Evolutionary conservation across 2,113 vertebrate genomes (phyloP).

Genomic region (Archilochus colubris): DNA sequence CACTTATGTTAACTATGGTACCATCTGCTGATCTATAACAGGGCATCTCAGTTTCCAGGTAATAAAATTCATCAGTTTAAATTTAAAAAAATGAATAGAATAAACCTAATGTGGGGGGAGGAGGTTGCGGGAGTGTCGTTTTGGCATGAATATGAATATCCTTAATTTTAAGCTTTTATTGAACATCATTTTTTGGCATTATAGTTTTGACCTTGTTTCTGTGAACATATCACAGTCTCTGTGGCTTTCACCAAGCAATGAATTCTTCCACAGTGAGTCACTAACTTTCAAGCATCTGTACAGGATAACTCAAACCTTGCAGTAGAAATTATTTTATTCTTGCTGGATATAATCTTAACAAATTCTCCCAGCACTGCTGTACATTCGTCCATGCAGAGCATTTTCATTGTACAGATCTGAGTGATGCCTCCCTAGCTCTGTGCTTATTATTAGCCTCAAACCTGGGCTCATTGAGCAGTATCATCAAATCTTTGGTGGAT

Average conservation of each 20-base stretch:
- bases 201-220: constrained; percentile 32
- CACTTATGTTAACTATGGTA: neutral
- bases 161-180: neutral
- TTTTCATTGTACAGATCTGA: neutral
- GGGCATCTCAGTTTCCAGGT: neutral
- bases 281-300: neutral
- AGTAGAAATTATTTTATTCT: neutral
- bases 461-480: neutral
- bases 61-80: neutral
- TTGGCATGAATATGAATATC: neutral
- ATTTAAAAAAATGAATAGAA: neutral
- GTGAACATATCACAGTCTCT: neutral
- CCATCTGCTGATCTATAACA: constrained; percentile 23
- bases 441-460: neutral
- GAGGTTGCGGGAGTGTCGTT: accelerated
- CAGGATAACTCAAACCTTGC: neutral
- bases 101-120: accelerated
- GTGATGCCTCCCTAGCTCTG: neutral
- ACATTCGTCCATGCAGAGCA: accelerated
- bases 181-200: neutral
- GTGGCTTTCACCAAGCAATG: neutral
- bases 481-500: neutral
- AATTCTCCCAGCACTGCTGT: neutral
- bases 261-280: neutral
- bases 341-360: neutral